Evolutionary conservation across 2,113 vertebrate genomes (phyloP).

Genomic region (Pagrus major): DNA sequence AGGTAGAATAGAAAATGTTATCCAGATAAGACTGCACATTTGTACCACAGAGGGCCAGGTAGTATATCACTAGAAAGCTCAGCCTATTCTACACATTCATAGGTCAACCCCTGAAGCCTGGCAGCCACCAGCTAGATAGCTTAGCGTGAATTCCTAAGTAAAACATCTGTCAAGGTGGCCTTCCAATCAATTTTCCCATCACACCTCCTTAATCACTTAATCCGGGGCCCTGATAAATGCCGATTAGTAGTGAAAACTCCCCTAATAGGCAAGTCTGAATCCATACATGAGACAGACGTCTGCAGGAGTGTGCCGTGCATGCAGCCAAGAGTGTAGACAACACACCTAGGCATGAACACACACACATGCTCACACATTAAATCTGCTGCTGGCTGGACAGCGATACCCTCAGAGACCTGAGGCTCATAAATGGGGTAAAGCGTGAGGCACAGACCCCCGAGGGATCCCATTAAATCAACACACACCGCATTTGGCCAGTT

Average conservation of each 20-base stretch:
- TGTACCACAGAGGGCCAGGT: background rate
- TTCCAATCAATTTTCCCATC: conserved; percentile 66
- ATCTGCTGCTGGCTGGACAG: conserved; percentile 17
- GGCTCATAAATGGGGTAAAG: conserved; percentile 50
- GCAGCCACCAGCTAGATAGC: conserved; percentile 15
- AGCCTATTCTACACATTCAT: background rate
- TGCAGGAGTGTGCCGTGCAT: conserved; percentile 31
- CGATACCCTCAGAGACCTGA: conserved; percentile 31
- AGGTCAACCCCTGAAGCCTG: background rate
- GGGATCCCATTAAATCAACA: conserved; percentile 76
- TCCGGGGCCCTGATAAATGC: conserved; percentile 54
- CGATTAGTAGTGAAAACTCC: conserved; percentile 42
- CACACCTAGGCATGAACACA: conserved; percentile 5
- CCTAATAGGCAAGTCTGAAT: conserved; percentile 48
- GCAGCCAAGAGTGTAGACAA: background rate
- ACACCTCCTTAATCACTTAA: conserved; percentile 69
- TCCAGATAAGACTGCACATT: background rate
- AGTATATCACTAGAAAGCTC: conserved; percentile 16
- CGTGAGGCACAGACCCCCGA: conserved; percentile 43
- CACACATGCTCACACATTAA: conserved; percentile 13
- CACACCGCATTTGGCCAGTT: conserved; percentile 46
- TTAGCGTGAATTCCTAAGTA: conserved; percentile 50
- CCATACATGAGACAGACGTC: conserved; percentile 36
- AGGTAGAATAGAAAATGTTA: background rate
- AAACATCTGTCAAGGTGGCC: conserved; percentile 59